These are phyloP conservation scores for Leptopilina myrica DNA, from an alignment of 2,888 invertebrate species.

Conservation along the genomic window DNA sequence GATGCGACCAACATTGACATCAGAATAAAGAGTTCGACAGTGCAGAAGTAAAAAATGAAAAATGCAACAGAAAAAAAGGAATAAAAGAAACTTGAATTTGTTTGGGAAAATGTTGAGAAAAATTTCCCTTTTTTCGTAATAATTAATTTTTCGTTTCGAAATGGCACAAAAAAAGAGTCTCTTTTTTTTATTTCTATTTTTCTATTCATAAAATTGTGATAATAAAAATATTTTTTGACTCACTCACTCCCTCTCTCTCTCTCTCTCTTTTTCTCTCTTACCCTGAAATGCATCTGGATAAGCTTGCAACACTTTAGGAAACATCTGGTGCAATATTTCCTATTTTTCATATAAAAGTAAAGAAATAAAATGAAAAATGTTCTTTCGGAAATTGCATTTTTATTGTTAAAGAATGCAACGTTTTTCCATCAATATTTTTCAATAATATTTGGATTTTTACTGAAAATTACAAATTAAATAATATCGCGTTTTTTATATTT, in stretches of 20 bases:
- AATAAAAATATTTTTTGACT: not conserved
- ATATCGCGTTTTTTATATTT: no score
- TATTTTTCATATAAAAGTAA: not conserved
- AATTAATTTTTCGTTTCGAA: no score
- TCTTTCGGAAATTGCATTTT: not conserved
- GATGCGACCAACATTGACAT: conserved; percentile 21
- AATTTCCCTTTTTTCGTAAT: no score
- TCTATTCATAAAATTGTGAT: not conserved
- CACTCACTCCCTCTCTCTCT: not conserved
- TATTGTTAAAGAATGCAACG: not conserved
- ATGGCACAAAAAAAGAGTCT: no score
- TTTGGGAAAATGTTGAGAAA: no score
- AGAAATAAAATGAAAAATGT: not conserved
- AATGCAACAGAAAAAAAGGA: not conserved
- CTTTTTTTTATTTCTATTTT: no score
- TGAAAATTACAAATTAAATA: no score
- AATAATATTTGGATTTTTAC: not conserved
- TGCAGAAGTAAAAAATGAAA: conserved; percentile 8
- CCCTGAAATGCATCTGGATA: conserved; percentile 3
- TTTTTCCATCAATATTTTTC: not conserved
- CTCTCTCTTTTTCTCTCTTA: no score
- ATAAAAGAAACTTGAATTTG: no score
- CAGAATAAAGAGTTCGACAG: not conserved
- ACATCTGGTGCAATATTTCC: not conserved
- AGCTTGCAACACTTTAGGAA: not conserved